Base-by-base conservation (phyloP, 2,888 invertebrate genomes). In the Zhuqinia jingwanae region DNA sequence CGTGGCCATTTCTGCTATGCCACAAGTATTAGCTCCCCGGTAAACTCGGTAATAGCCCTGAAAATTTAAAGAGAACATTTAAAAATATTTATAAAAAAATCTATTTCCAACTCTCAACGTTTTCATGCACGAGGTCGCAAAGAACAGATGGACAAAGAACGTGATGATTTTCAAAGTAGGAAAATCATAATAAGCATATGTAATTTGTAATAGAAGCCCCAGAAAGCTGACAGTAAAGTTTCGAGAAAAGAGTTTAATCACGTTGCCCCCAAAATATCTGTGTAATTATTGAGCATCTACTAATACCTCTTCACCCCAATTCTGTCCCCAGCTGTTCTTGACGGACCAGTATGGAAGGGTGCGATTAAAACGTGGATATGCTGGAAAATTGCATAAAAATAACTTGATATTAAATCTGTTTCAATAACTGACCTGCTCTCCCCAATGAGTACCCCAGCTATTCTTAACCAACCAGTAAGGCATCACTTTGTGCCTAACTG, bases 1-100 rank as follows among this genome's bases (percentile, higher is more conserved):
- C 80, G 97, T 96, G 22, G 97, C 96, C 96, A 97, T 97, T 92
- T 95, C 94, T 93, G 97, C 97, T 88, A 99, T 93, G 65, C 99
- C 99, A 92, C 99, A 98, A 0, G 97, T 97, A 85, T 99, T 98
- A 92, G 96, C 97, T 13, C 99, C 99, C 85, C 99, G 94, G 93
- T 95, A 99, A 82, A 99, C 96, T 90, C 97, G 94, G 92, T 98
- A 99, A 92, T 98, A 99, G 1, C 99, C 98, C 94, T 96, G 92
- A 2, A 92, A 91, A 87, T n/a, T n/a, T n/a, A n/a, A n/a, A n/a
- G n/a, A n/a, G n/a, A n/a, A n/a, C n/a, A n/a, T n/a, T n/a, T n/a
- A n/a, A n/a, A n/a, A n/a, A n/a, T n/a, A n/a, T n/a, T n/a, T n/a
- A n/a, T n/a, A n/a, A n/a, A n/a, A n/a, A n/a, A n/a, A n/a, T n/a